Percentiles rank a stretch among this genome's conserved stretches.
Evolutionary conservation across 1,140 invertebrate species (phyloP).

Genomic region (Scaptodrosophila lebanonensis): DNA sequence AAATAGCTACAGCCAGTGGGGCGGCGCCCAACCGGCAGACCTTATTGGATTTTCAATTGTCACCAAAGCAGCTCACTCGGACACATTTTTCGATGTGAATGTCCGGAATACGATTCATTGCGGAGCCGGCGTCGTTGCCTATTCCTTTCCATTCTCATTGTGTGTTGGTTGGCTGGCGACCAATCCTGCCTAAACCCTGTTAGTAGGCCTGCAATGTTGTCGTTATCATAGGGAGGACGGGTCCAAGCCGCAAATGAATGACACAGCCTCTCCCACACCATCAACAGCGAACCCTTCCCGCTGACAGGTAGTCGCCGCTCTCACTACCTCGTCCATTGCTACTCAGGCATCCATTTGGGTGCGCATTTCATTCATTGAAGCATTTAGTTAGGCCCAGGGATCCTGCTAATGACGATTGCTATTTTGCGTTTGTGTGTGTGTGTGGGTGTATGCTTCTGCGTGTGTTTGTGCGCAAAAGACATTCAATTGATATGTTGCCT

Average conservation of each 20-base stretch:
- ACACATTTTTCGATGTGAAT: conserved; percentile 53
- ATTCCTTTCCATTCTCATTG: background rate
- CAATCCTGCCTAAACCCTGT: conserved; percentile 44
- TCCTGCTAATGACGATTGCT: conserved; percentile 71
- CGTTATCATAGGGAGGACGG: background rate
- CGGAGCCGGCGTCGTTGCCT: background rate
- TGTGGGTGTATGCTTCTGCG: background rate
- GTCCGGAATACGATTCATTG: conserved; percentile 29
- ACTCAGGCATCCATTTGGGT: conserved; percentile 24
- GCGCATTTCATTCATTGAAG: background rate
- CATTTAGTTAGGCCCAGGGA: conserved; percentile 17
- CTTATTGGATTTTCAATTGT: conserved; percentile 75
- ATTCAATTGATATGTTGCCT: conserved; percentile 63
- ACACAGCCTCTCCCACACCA: too few species aligned
- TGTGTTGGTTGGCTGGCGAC: too few species aligned
- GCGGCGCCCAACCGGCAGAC: conserved; percentile 12
- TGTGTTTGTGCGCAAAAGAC: conserved; percentile 8
- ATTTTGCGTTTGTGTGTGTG: conserved; percentile 13
- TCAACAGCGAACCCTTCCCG: too few species aligned
- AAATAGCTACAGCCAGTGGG: conserved; percentile 53
- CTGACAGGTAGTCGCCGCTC: too few species aligned
- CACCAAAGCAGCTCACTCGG: conserved; percentile 40
- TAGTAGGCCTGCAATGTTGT: conserved; percentile 12
- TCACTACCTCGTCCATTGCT: too few species aligned
- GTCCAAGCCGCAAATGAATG: conserved; percentile 62